Base-by-base conservation (phyloP, 2,888 invertebrate genomes). In the Entomobrya proxima region DNA sequence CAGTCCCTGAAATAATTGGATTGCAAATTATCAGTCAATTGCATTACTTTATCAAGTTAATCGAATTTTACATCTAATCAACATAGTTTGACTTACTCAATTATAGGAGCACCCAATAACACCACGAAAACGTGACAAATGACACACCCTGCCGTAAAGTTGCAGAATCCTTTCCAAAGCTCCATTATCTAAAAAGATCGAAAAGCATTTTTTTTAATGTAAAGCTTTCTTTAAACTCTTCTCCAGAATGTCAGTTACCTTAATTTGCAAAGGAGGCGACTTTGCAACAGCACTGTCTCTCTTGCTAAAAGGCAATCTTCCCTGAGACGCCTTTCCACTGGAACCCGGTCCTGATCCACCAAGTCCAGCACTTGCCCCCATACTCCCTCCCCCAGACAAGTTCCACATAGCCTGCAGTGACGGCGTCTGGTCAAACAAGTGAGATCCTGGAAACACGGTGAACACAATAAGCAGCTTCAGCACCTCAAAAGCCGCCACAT, bases 101-200 rank as follows among this genome's bases (percentile, higher is more conserved):
- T 67, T 11, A 90, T 61, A 6, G 90, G 88, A 61, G 90, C 90
- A 61, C 90, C 90, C 61, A 90, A 87, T 9, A 90, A 69, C 21
- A 90, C 84, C n/a, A 89, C 61, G 18, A 87, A 47, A 11, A 88
- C 9, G 67, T 89, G 89, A 77, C 90, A 88, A 61, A 88, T 27
- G 6, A 72, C 40, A 24, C 88, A 82, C 11, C 82, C 84, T 1
- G 52, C 77, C 5, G 85, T 30, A 52, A 86, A 90, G 58, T 88
- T 87, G 37, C 86, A 79, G 7, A 80, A n/a, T 13, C 87, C 86
- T 64, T 86, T 87, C 32, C 81, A 64, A 11, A 88, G 15, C 27
- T 88, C 88, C 32, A 82, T 9, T 13, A 86, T 44, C 88, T 89
- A 79, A 52, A 77, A 69, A 5, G 40, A 83, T 4, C 30, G 21